Evolutionary conservation across 2,113 vertebrate genomes (phyloP).

Genomic region (Lycaon pictus): DNA sequence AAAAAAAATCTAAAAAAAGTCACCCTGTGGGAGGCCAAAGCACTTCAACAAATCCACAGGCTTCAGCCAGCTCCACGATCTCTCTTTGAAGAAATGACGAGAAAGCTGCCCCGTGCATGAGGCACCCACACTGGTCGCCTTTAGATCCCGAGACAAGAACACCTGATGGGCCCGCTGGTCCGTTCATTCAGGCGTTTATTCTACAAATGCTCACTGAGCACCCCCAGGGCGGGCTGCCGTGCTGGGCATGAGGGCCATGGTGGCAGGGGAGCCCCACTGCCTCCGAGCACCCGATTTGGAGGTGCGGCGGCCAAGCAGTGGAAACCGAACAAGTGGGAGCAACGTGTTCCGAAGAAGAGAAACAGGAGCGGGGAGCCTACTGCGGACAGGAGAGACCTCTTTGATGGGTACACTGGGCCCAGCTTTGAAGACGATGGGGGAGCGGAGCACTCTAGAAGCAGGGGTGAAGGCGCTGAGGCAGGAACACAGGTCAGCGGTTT

Average conservation of each 20-base stretch:
- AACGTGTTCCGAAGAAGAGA: not conserved
- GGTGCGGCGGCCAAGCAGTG: not conserved
- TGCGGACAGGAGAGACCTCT: not conserved
- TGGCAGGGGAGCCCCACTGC: not conserved
- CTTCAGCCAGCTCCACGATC: not conserved
- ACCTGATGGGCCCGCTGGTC: not conserved
- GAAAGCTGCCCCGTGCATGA: not conserved
- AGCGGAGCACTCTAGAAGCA: not conserved
- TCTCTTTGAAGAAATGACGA: not conserved
- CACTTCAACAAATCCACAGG: not conserved
- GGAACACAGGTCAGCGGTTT: not conserved
- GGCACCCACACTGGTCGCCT: not conserved
- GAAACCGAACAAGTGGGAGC: not conserved
- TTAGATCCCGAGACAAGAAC: not conserved
- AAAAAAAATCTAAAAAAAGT: too few relatives aligned
- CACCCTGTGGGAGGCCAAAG: not conserved
- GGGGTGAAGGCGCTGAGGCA: not conserved
- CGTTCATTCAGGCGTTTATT: not conserved
- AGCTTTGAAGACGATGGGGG: not conserved
- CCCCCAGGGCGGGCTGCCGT: not conserved
- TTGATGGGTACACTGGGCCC: not conserved
- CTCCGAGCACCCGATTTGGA: not conserved
- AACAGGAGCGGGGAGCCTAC: not conserved
- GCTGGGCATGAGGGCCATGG: not conserved
- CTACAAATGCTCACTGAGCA: not conserved